A percentile compares a stretch with the other conserved stretches of the same genome.
Evolutionary conservation across 2,113 vertebrate genomes (phyloP).

Genomic region (Hemicordylus capensis): DNA sequence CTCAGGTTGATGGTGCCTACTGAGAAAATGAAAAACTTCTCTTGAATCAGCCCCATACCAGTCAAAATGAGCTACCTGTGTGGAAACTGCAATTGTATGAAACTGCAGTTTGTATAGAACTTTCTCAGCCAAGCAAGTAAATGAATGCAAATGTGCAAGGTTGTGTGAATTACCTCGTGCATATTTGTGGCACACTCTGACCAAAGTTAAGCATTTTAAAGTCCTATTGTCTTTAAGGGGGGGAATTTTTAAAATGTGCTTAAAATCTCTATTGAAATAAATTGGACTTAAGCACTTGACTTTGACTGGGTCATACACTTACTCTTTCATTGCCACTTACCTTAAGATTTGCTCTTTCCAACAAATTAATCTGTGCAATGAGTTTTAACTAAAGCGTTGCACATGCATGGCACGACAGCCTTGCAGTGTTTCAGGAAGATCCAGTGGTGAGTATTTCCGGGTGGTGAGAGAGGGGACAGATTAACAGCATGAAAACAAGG

Average conservation of each 20-base stretch:
- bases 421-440: neutral
- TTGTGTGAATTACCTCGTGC: neutral
- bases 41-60: neutral
- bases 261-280: neutral
- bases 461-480: neutral
- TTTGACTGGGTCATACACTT: neutral
- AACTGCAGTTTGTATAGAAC: no score
- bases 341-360: neutral
- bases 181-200: neutral
- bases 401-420: neutral
- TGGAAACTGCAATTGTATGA: neutral
- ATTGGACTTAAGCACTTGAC: neutral
- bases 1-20: neutral
- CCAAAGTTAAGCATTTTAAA: neutral
- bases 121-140: neutral
- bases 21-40: neutral
- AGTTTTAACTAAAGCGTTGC: neutral
- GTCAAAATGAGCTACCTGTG: neutral
- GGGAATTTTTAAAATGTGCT: neutral
- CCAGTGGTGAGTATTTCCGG: neutral
- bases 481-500: neutral
- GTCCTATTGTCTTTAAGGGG: neutral
- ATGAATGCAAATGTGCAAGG: neutral
- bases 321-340: neutral
- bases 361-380: neutral